Conservation (phyloP, 2,113 vertebrate species). For the Microtus oregoni region DNA sequence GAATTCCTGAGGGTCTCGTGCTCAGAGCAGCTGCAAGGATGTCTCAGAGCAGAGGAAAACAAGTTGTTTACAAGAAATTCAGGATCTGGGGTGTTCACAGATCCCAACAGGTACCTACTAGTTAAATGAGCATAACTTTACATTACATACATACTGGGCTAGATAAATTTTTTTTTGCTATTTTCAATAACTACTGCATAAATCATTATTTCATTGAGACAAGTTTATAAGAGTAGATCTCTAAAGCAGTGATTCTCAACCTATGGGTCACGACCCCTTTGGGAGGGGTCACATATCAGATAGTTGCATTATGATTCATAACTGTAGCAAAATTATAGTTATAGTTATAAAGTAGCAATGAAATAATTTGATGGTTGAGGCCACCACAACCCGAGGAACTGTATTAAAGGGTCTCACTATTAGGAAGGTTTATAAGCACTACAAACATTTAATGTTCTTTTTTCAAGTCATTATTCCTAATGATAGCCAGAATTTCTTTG, state of each 20-base stretch:
- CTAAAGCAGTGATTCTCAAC: neutral
- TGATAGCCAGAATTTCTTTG: neutral
- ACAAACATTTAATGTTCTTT: neutral
- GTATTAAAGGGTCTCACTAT: neutral
- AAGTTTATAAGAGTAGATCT: neutral
- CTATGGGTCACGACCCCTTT: neutral
- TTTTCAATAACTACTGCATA: neutral
- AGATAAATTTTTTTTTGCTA: neutral
- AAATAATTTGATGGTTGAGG: neutral
- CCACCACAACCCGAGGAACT: neutral
- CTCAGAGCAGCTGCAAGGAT: too few relatives aligned
- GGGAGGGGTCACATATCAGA: neutral
- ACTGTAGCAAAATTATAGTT: neutral
- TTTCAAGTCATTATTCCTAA: neutral
- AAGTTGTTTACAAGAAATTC: too few relatives aligned
- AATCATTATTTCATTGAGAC: slow-evolving; percentile 1
- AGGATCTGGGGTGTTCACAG: too few relatives aligned
- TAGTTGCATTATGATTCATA: neutral
- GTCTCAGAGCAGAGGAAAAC: too few relatives aligned
- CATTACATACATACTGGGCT: neutral
- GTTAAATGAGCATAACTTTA: neutral
- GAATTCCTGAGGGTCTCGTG: too few relatives aligned
- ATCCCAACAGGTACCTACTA: neutral
- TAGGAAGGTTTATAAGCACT: neutral
- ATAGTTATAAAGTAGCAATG: neutral